Evolutionary conservation across 1,140 invertebrate species (phyloP), one percentile per base, ranked within the genome.

Genomic region (Dermatophagoides farinae): DNA sequence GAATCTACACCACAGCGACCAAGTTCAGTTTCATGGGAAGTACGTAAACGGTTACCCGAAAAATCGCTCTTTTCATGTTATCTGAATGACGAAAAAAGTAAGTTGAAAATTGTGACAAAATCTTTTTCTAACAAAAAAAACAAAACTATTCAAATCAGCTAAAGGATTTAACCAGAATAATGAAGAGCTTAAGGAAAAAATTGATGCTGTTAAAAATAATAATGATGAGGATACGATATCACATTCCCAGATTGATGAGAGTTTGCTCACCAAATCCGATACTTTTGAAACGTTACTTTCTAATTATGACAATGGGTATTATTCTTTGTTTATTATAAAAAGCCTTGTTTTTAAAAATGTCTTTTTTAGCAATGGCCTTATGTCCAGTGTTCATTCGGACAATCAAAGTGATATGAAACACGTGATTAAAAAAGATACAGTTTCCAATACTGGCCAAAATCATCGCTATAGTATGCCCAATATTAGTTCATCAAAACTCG

Each of bases 1-100:
- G 90, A 95, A 70, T 86, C 85, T 69, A 86, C 87, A 0, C 81
- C 85, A 16, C 79, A 81, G 10, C 74, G 89, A 58, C 86, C 87
- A 5, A 83, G 82, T 47, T 88, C 88, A 20, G 73, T 95, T 51
- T 85, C 90, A 14, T 95, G 90, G 90, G 89, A 95, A 74, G 82
- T 95, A 31, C 76, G 88, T 61, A 95, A 93, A 73, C 88, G 88
- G 60, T 18, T 90, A 88, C 62, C 85, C 88, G 40, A 74, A 74
- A 18, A 78, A 77, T 68, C 61, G 39, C 46, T 47, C 65, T 60
- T 54, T 57, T 59, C 43, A 58, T 57, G 57, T 65, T 66, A 61
- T 63, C 50, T 64, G 23, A 23, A 55, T 64, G 31, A 31, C 31
- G 31, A 67, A 61, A 64, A 65, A 68, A 23, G 22, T 31, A 31